These are phyloP conservation scores for Schlechtendalia chinensis DNA, from an alignment of 1,140 invertebrate genomes.

Conservation along the genomic window DNA sequence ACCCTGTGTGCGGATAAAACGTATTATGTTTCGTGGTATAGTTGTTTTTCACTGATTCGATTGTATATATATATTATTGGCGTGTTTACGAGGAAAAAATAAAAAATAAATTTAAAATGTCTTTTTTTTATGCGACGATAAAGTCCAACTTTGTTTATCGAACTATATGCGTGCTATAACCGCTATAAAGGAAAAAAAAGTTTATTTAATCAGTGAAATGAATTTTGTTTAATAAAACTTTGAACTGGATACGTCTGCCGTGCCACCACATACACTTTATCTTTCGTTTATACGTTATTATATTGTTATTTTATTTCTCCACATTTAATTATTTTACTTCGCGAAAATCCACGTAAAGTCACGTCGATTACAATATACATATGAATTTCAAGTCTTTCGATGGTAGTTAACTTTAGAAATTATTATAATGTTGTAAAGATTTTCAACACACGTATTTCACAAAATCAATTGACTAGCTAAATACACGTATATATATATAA, in stretches of 20 bases:
- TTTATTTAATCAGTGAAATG: conserved; percentile 27
- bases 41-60: neutral
- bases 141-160: conserved; percentile 7
- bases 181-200: neutral
- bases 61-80: neutral
- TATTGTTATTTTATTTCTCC: neutral
- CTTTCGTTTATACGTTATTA: neutral
- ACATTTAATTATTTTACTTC: neutral
- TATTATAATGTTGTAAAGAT: too few relatives aligned
- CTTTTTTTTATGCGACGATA: conserved; percentile 5
- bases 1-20: neutral
- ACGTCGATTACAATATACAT: neutral
- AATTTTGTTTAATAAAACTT: conserved; percentile 8
- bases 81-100: conserved; percentile 17
- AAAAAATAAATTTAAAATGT: neutral
- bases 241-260: conserved; percentile 6
- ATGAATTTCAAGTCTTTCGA: too few relatives aligned
- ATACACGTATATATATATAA: too few relatives aligned
- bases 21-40: neutral
- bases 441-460: too few relatives aligned
- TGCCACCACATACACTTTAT: neutral
- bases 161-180: conserved; percentile 1
- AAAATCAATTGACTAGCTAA: too few relatives aligned
- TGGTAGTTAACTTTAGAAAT: too few relatives aligned
- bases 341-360: neutral